Percentiles rank a stretch among this genome's conserved stretches.
Conservation (phyloP, 1,140 invertebrate genomes). For the Portunus trituberculatus region DNA sequence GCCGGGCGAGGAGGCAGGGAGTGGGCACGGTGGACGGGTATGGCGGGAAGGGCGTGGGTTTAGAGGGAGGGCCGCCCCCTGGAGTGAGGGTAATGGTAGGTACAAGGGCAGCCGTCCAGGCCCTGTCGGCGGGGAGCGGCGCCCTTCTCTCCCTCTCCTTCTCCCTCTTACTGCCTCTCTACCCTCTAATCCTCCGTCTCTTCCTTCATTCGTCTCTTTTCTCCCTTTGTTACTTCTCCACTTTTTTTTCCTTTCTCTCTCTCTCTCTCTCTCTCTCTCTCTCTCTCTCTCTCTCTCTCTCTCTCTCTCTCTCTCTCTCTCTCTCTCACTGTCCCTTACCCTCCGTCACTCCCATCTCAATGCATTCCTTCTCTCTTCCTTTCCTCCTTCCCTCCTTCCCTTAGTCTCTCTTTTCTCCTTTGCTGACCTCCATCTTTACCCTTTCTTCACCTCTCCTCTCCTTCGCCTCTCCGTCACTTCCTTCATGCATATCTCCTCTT, state of each 20-base stretch:
- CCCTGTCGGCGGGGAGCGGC: constrained; percentile 7
- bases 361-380: neutral
- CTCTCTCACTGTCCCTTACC: neutral
- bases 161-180: constrained; percentile 23
- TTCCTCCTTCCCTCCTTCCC: too few species aligned
- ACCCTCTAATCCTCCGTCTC: neutral
- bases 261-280: neutral
- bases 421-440: neutral
- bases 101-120: constrained; percentile 50
- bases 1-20: neutral
- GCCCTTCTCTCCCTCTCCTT: neutral
- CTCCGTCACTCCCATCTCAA: neutral
- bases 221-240: neutral
- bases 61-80: constrained; percentile 29
- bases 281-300: neutral
- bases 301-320: neutral
- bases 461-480: neutral
- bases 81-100: constrained; percentile 51
- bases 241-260: neutral
- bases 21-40: neutral
- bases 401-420: neutral
- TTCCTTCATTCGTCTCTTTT: neutral
- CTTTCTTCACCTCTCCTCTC: neutral
- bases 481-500: too few species aligned
- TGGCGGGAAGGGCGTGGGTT: neutral